A percentile compares a stretch with the other conserved stretches of the same genome.
Evolutionary conservation across 2,113 vertebrate genomes (phyloP).

Genomic region (Ageneiosus marmoratus): DNA sequence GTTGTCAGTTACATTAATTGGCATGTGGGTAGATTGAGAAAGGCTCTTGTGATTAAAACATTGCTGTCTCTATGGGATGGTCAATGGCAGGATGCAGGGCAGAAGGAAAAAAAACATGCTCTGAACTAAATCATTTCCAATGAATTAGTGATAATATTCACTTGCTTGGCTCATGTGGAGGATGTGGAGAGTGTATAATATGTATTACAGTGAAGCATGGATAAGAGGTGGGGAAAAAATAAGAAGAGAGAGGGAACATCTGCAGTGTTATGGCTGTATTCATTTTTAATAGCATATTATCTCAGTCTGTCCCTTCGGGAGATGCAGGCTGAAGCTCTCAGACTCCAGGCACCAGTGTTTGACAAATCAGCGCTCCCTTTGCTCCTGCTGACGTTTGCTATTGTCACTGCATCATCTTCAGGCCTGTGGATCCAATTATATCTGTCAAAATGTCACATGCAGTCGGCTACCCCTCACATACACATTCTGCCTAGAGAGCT

Average conservation of each 20-base stretch:
- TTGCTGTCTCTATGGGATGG: slow-evolving; percentile 20
- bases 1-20: too few species aligned
- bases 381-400: slow-evolving; percentile 50
- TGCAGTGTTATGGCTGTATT: slow-evolving; percentile 6
- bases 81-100: not conserved
- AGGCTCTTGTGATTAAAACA: slow-evolving; percentile 53
- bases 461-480: slow-evolving; percentile 37
- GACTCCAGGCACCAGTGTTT: not conserved
- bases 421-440: slow-evolving; percentile 39
- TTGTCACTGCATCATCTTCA: slow-evolving; percentile 41
- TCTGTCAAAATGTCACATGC: slow-evolving; percentile 51
- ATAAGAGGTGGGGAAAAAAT: not conserved
- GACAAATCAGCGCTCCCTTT: slow-evolving; percentile 43
- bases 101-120: not conserved
- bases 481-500: slow-evolving; percentile 13
- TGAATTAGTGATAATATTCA: slow-evolving; percentile 10
- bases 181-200: not conserved
- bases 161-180: not conserved
- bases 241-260: slow-evolving; percentile 10
- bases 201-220: not conserved
- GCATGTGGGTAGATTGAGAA: slow-evolving; percentile 39
- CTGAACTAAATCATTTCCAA: slow-evolving; percentile 4
- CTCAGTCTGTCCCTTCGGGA: slow-evolving; percentile 28
- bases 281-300: slow-evolving; percentile 24
- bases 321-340: not conserved